Evolutionary conservation across 2,113 vertebrate genomes (phyloP), one percentile per base, ranked within the genome.

Genomic region (Melanerpes formicivorus): DNA sequence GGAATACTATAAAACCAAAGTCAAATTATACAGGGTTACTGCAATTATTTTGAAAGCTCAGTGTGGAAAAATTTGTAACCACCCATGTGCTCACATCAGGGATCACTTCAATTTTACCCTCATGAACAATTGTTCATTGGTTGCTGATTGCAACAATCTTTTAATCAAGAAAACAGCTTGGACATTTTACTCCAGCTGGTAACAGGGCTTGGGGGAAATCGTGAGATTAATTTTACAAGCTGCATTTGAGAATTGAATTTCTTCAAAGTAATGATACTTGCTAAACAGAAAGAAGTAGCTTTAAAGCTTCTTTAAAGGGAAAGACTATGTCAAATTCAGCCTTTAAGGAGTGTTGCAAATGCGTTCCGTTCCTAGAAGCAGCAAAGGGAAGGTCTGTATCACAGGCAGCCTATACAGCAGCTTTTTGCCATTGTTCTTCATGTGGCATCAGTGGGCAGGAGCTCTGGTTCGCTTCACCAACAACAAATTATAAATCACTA

Each of bases 11-110:
- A 88, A 89, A 91, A 55, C 50, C 26, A 42, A 66, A 79, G 67
- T 52, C 2, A 2, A 88, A 93, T 92, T 94, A 93, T 93, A 76
- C 25, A 84, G 78, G 42, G 72, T 90, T 95, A 65, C 85, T 92
- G 81, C 87, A 94, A 96, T 94, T 96, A 90, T 90, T 95, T 89
- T 87, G 87, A 95, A 96, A 90, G 83, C 95, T 91, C 93, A 92
- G 80, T 66, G 71, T 76, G 79, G 58, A 75, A 88, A 95, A 92
- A 93, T 69, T 88, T 91, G 78, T 80, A 93, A 92, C 60, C 79
- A 76, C 40, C 95, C 70, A 76, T 95, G 78, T 83, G 63, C 63
- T 95, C 90, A 71, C 93, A 95, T 90, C 87, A 91, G 90, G 87
- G 40, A 65, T 93, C 21, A 0, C 74, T 97, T 93, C 85, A 65